Base-by-base conservation (phyloP, 2,888 invertebrate species). In the Acrobasis consociella region DNA sequence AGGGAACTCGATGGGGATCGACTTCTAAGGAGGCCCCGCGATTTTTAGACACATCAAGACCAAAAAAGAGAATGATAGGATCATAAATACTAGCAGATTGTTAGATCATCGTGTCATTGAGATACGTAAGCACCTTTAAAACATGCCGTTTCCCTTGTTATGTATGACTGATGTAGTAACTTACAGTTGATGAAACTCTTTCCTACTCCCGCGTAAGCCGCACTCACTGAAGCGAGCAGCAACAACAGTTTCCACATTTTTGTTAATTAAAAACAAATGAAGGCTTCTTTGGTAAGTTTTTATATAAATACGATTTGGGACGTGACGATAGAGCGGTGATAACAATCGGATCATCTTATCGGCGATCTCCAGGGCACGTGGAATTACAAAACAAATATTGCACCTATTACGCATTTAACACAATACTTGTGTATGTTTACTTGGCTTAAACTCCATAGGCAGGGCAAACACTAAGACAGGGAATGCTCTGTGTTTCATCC, bases 121-220 rank as follows among this genome's bases (percentile, higher is more conserved):
- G 22, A 7, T 31, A 8, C 8, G 8, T 31, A 31, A 31, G 31
- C 2, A 31, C 22, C 22, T 22, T 22, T 22, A 22, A n/a, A 22
- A 22, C 22, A 22, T 22, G 22, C 22, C 22, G 22, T 22, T 22
- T 22, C 22, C 22, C 22, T 22, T 46, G n/a, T 46, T 11, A 31
- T 31, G 22, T 56, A 17, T 56, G 42, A 1, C 46, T 46, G 13
- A 46, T n/a, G 46, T n/a, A 46, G n/a, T 13, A 66, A 82, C 86
- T 86, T 72, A 87, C 86, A 86, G 60, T 86, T 84, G 49, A 87
- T 82, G 62, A 79, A 75, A 42, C 67, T 69, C 49, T 77, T 78
- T 46, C 80, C 73, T 8, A 62, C 55, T 1, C 70, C 73, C 22
- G 70, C 75, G 39, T 65, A 72, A 13, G 67, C 75, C 5, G 64